Percentiles rank a stretch among this genome's conserved stretches.
These are phyloP conservation scores for Prostheceraeus crozeri DNA, from an alignment of 2,888 invertebrate genomes.

Conservation along the genomic window DNA sequence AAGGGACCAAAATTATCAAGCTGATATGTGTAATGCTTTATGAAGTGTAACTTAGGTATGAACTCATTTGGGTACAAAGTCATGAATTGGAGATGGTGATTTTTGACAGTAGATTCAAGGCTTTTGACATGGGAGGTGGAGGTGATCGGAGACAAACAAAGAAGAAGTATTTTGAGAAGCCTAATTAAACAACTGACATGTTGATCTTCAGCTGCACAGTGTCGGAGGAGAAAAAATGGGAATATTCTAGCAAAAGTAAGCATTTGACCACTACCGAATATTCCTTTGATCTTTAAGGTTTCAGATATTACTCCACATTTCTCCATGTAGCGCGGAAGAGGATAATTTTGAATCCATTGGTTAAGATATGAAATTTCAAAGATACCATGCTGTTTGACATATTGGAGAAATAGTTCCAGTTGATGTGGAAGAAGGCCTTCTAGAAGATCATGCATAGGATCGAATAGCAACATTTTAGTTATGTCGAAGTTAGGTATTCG, in stretches of 20 bases:
- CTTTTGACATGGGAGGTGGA: not conserved
- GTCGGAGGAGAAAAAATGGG: no score
- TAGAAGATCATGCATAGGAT: slow-evolving; percentile 12
- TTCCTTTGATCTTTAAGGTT: not conserved
- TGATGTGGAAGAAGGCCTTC: not conserved
- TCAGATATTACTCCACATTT: not conserved
- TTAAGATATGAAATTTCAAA: not conserved
- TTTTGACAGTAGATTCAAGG: not conserved
- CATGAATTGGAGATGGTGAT: not conserved
- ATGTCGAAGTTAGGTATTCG: not conserved
- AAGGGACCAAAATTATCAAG: not conserved
- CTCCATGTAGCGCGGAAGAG: not conserved
- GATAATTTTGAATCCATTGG: not conserved
- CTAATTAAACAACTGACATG: not conserved
- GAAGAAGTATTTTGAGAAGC: not conserved
- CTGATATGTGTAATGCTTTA: not conserved
- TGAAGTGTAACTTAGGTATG: not conserved
- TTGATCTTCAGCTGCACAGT: not conserved
- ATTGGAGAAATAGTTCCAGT: not conserved
- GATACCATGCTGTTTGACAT: not conserved
- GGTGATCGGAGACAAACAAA: not conserved
- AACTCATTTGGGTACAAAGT: not conserved
- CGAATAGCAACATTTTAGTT: not conserved
- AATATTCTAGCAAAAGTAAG: not conserved
- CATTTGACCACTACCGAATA: not conserved